Base-by-base conservation (phyloP, 2,888 invertebrate species). In the Stenodema calcarata region DNA sequence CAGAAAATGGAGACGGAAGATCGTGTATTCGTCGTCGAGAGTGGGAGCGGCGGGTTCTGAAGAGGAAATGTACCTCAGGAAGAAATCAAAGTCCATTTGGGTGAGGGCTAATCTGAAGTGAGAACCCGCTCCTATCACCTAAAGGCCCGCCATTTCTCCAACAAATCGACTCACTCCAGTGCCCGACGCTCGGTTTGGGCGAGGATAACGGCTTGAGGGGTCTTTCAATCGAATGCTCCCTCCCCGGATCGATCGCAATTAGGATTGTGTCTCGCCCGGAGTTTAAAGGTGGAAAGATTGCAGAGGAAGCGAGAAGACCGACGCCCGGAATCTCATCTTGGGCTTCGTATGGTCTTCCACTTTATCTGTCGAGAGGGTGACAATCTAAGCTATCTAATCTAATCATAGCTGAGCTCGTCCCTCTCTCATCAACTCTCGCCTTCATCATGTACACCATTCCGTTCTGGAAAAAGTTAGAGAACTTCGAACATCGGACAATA, bases 41-140 rank as follows among this genome's bases (percentile, higher is more conserved):
- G 12, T 62, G 62, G n/a, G 18, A 18, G 9, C 9, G 1, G 47
- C 6, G 62, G 23, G 23, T 11, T 18, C 62, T 62, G 23, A 23
- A 47, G 62, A 62, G 62, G 62, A 62, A 18, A 62, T 62, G 23
- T 23, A 62, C 62, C 62, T 62, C 62, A 62, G 62, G 62, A 62
- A 62, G 62, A 62, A 62, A 62, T 62, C 62, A 62, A 62, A 62
- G 62, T 62, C 62, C 62, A 62, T 62, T 62, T 62, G 62, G 62
- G 62, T 62, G 62, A 62, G 27, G 62, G 62, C 62, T 62, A 62
- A 62, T 62, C 62, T 62, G 62, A 62, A 23, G 62, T 62, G 62
- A 62, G 62, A 27, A 62, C 18, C 23, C 62, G 6, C 23, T 62
- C 62, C 62, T 62, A 62, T 62, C 62, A 23, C 62, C 62, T 62